Conservation (phyloP, 1,140 invertebrate genomes). For the Pogonognathellus flavescens region DNA sequence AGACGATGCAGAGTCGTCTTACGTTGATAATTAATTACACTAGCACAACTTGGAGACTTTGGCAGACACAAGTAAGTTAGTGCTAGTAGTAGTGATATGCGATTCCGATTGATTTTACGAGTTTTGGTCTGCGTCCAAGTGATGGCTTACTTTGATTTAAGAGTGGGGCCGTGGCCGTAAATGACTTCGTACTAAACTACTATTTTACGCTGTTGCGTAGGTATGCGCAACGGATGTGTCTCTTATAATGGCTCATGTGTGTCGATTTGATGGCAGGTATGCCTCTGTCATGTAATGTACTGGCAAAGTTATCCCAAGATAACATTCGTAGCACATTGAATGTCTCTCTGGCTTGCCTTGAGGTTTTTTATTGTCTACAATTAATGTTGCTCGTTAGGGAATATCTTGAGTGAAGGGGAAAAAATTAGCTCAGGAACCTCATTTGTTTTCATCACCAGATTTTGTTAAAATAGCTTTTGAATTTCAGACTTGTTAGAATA, state of each 20-base stretch:
- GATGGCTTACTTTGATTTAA: conserved; percentile 53
- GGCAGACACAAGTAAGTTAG: conserved; percentile 22
- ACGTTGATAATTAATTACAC: conserved; percentile 46
- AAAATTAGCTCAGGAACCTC: conserved; percentile 45
- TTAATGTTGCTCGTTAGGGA: conserved; percentile 41
- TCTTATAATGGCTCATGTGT: conserved; percentile 40
- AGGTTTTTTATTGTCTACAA: conserved; percentile 22
- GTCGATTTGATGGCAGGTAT: conserved; percentile 45
- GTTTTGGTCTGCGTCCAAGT: conserved; percentile 52
- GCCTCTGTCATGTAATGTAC: conserved; percentile 32
- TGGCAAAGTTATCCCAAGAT: conserved; percentile 32
- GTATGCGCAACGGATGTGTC: conserved; percentile 38
- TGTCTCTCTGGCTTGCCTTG: conserved; percentile 2
- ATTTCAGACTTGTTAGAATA: neutral
- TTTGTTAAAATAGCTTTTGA: conserved; percentile 39
- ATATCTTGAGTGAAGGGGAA: conserved; percentile 30
- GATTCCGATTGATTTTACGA: conserved; percentile 52
- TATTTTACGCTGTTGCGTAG: conserved; percentile 48
- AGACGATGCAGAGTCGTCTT: neutral
- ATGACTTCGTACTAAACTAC: conserved; percentile 46
- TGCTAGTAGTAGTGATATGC: conserved; percentile 24
- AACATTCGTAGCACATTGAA: conserved; percentile 21
- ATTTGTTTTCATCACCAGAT: conserved; percentile 55
- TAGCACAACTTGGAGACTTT: conserved; percentile 26
- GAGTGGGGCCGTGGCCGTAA: conserved; percentile 39